Evolutionary conservation across 1,140 invertebrate genomes (phyloP), one percentile per base, ranked within the genome.

Genomic region (Drosophila neocordata): DNA sequence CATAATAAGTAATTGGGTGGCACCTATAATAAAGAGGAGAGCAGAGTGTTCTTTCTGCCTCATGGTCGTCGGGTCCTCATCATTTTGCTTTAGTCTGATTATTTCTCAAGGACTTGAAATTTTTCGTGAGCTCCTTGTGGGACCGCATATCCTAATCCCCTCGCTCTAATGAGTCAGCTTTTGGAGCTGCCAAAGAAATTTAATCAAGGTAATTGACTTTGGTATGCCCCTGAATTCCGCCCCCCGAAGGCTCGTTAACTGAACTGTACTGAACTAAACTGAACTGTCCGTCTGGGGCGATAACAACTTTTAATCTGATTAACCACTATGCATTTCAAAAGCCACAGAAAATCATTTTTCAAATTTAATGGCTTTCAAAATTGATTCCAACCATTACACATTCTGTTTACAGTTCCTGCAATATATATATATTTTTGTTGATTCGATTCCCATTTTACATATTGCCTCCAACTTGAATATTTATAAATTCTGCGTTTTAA

Each of bases 161-260:
- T 48, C 15, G 15, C 41, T 20, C 41, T 48, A 48, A 48, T 48
- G 41, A 48, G 41, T 48, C 41, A 11, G 8, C 15, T 20, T 48
- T 48, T 3, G 41, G 41, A 11, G 41, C 41, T 48, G 8, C 8
- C 41, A 20, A 48, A 48, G 15, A 48, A 48, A 48, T 48, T 48
- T 20, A 48, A 48, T 48, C 41, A 48, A 48, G 41, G 41, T 48
- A 48, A 48, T 48, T 48, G 41, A 48, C 41, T 48, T 48, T 48
- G 15, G 8, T 48, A 9, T 48, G 27, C 27, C 27, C 27, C 27
- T 24, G 22, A 24, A 24, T 24, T 2, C 22, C 15, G 6, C 41
- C 41, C n/a, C 20, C 15, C n/a, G 1, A 5, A 13, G 15, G 15
- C 41, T 48, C 41, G 41, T 48, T 48, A 48, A 48, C 41, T 4